Evolutionary conservation across 1,140 invertebrate species (phyloP), one percentile per base, ranked within the genome.

Genomic region (Drosophila biarmipes): DNA sequence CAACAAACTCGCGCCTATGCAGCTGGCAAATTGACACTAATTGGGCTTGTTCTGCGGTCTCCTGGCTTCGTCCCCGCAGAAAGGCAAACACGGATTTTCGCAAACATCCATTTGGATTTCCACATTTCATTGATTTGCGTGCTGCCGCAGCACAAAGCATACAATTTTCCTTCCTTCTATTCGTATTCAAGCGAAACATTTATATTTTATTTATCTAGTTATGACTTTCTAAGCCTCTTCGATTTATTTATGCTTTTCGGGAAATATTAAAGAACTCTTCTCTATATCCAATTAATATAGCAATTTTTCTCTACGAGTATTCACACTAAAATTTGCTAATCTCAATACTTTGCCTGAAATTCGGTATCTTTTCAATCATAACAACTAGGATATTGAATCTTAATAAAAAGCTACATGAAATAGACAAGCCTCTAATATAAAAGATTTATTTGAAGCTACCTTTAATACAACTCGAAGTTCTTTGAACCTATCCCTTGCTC

Each of bases 1-100:
- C 73, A 75, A 66, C 46, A 57, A 75, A 75, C 48, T 42, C 61
- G 62, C 48, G 48, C 42, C 46, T 64, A 51, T 48, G 52, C 58
- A 45, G 72, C 51, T 74, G 71, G 52, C 52, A 57, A 68, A 75
- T 75, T 75, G 72, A 75, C 72, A 75, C 72, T 75, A 75, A 75
- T 52, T 51, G 59, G 71, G 72, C 52, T 75, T 56, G 40, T 31
- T 17, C 51, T 35, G 29, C 52, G 56, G 29, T 29, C 37, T 48
- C 21, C 27, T 19, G 51, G 17, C 11, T 51, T 21, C 0, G 37
- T 19, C 8, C 45, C 49, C 24, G 2, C 6, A 24, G 63, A 34
- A 68, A 69, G 38, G 66, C 66, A 64, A 67, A 67, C 59, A 31
- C 6, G 14, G 27, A 42, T 35, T 37, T 64, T 6, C 31, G 19